A percentile compares a stretch with the other conserved stretches of the same genome.
Evolutionary conservation across 2,888 invertebrate genomes (phyloP).

Genomic region (Eremobia ochroleuca): DNA sequence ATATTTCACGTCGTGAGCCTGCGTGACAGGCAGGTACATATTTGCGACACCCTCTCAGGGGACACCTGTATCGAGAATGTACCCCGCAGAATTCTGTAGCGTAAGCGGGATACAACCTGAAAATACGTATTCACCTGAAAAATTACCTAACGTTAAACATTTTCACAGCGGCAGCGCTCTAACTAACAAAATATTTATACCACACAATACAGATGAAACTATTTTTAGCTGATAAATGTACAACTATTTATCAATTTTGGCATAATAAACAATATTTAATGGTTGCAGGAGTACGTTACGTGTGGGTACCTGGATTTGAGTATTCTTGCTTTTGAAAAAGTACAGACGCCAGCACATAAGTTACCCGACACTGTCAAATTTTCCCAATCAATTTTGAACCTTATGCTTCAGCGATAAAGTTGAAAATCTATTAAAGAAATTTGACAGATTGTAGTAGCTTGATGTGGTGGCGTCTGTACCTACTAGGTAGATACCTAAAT

Average conservation of each 20-base stretch:
- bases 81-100: slow-evolving; percentile 39
- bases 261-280: slow-evolving; percentile 45
- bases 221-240: slow-evolving; percentile 60
- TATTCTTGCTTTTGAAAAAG: not conserved
- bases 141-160: slow-evolving; percentile 48
- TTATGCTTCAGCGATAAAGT: too few relatives aligned
- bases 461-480: too few relatives aligned
- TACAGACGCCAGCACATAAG: too few relatives aligned
- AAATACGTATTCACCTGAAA: slow-evolving; percentile 41
- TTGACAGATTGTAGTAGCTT: too few relatives aligned
- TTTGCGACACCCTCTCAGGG: slow-evolving; percentile 69
- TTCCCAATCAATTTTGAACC: too few relatives aligned
- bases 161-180: slow-evolving; percentile 24
- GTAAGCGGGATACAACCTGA: slow-evolving; percentile 54
- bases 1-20: slow-evolving; percentile 70
- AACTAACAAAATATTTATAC: slow-evolving; percentile 53
- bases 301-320: not conserved
- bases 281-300: slow-evolving; percentile 7
- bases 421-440: too few relatives aligned
- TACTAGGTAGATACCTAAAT: too few relatives aligned
- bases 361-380: too few relatives aligned
- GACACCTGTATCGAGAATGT: slow-evolving; percentile 65
- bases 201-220: slow-evolving; percentile 48
- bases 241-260: slow-evolving; percentile 60
- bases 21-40: slow-evolving; percentile 71